Percentiles rank a stretch among this genome's conserved stretches.
Evolutionary conservation across 2,113 vertebrate genomes (phyloP).

Genomic region (Phodopus roborovskii): DNA sequence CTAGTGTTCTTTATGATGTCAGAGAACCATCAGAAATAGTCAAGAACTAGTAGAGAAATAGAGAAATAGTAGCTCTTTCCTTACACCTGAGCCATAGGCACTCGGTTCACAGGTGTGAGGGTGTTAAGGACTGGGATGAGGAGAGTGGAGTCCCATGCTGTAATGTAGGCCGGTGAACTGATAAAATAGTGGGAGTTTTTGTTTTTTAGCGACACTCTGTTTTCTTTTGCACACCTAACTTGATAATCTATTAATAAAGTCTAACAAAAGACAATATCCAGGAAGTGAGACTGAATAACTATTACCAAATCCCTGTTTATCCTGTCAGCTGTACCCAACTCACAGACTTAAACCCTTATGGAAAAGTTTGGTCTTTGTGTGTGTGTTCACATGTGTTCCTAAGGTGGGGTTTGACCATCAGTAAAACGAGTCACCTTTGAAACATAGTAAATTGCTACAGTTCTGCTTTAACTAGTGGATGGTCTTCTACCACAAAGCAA

Average conservation of each 20-base stretch:
- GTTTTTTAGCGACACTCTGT: not conserved
- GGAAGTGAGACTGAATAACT: constrained; percentile 54
- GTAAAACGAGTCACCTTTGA: not conserved
- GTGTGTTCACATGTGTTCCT: constrained; percentile 13
- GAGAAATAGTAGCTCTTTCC: not conserved
- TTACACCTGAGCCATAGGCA: not conserved
- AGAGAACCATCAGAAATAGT: not conserved
- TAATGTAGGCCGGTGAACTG: not conserved
- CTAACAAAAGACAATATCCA: constrained; percentile 39
- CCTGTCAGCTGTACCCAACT: not conserved
- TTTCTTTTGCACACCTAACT: constrained; percentile 29
- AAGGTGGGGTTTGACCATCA: not conserved
- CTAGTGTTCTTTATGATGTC: not conserved
- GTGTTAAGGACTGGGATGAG: not conserved
- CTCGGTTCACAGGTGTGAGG: not conserved
- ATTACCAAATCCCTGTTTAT: constrained; percentile 58
- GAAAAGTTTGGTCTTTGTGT: constrained; percentile 51
- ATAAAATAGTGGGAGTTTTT: not conserved
- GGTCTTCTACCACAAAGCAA: not conserved
- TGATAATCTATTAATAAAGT: constrained; percentile 61
- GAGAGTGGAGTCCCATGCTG: not conserved
- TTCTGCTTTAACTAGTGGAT: not conserved
- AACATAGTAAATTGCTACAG: not conserved
- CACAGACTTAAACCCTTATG: constrained; percentile 9
- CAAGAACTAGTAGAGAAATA: too few relatives aligned